Base-by-base conservation (phyloP, 2,113 vertebrate genomes). In the Corynorhinus townsendii region DNA sequence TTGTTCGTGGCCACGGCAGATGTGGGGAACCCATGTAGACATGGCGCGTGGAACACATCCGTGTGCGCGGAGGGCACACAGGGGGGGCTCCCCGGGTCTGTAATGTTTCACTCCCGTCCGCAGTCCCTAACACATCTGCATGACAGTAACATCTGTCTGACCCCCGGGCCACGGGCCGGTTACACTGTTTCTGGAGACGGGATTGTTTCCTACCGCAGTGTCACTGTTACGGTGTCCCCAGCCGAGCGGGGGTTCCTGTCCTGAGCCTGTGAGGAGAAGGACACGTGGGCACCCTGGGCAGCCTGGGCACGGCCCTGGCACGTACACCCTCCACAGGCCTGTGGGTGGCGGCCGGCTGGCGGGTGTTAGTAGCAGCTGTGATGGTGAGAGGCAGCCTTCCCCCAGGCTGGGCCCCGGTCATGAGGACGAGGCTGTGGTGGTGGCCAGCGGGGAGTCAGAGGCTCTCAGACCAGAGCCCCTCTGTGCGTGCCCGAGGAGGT, bases 31-130 rank as follows among this genome's bases (percentile, higher is more conserved):
- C 40, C 10, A 0, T 0, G 3, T 24, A 16, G 12, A 19, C n/a
- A 15, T 0, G 4, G 5, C 9, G 52, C 35, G 8, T 0, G 30
- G 43, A 5, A 11, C 3, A 17, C 0, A 2, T 15, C 81, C 7
- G 8, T 3, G 62, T 1, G 30, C 2, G 10, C 0, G 9, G 0
- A 15, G 49, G 35, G 19, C 16, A 22, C 80, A 5, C 5, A 0
- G 0, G 38, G 0, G 12, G 9, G 45, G 17, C 54, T 43, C n/a
- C 0, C 81, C 24, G 54, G 0, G 0, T 16, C 83, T 28, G 19
- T 17, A 9, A 0, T 0, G 1, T 30, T 9, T 76, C 86, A 0
- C 43, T 49, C 33, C 56, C 26, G 19, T 52, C 30, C 3, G 19
- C 33, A 11, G 16, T 9, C 59, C 0, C 1, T 12, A 17, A 35